Conservation (phyloP, 1,140 invertebrate species). For the Drosophila pallidifrons region DNA sequence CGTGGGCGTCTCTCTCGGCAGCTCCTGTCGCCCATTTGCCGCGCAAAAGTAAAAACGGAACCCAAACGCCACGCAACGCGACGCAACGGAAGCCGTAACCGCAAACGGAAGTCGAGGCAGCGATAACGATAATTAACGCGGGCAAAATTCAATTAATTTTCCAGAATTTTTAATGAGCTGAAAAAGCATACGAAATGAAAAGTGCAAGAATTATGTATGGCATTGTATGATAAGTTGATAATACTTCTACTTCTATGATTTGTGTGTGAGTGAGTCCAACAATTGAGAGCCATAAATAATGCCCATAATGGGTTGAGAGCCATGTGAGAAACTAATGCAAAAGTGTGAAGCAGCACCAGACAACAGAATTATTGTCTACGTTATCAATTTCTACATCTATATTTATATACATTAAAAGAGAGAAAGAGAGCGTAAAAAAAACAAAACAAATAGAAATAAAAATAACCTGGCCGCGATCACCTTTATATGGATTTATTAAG, state of each 20-base stretch:
- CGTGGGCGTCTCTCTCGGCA: conserved; percentile 57
- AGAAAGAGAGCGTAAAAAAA: not conserved
- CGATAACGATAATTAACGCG: conserved; percentile 71
- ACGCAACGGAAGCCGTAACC: conserved; percentile 59
- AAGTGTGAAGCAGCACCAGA: conserved; percentile 42
- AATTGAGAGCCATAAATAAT: conserved; percentile 76
- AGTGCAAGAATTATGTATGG: conserved; percentile 74
- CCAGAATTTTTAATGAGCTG: conserved; percentile 72
- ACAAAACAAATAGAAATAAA: conserved; percentile 9
- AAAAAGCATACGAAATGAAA: conserved; percentile 60
- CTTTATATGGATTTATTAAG: conserved; percentile 70
- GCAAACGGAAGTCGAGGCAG: conserved; percentile 64
- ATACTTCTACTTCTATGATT: conserved; percentile 53
- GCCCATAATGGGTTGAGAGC: conserved; percentile 69
- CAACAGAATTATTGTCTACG: conserved; percentile 47
- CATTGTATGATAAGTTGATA: conserved; percentile 75
- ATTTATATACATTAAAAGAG: conserved; percentile 44
- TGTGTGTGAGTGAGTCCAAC: conserved; percentile 74
- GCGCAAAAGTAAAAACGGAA: conserved; percentile 58
- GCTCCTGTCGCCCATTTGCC: conserved; percentile 71
- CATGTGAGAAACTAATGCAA: conserved; percentile 73
- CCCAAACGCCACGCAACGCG: conserved; percentile 48
- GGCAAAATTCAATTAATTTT: conserved; percentile 54
- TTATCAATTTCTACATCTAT: conserved; percentile 60
- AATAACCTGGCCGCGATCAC: conserved; percentile 25